phyloP scores from a whole-genome alignment of 2,888 invertebrate species.

The Andrena hattorfiana region DNA sequence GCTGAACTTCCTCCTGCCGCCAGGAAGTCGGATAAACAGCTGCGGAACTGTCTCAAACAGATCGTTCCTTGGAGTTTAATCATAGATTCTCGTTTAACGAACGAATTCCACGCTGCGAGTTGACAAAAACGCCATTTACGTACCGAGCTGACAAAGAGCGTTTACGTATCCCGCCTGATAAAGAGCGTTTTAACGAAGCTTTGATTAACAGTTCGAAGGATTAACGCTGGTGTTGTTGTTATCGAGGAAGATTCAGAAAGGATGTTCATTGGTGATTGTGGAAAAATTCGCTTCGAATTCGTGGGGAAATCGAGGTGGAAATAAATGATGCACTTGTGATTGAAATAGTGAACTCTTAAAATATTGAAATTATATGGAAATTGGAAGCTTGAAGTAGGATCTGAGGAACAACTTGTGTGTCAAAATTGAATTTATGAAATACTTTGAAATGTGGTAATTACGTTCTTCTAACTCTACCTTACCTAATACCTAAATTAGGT shows the following conservation, averaged over 20 bases:
- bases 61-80: not conserved
- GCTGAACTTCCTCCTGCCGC: not conserved
- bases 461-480: too few relatives aligned
- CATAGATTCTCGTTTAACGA: not conserved
- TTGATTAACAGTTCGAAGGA: not conserved
- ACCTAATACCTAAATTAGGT: too few relatives aligned
- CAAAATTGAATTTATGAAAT: too few relatives aligned
- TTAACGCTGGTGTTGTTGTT: not conserved
- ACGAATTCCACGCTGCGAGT: not conserved
- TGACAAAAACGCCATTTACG: not conserved
- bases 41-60: not conserved
- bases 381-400: too few relatives aligned
- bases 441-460: too few relatives aligned
- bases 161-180: not conserved
- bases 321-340: too few relatives aligned
- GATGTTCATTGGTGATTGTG: not conserved
- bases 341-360: too few relatives aligned
- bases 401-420: too few relatives aligned
- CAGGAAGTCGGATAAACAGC: not conserved
- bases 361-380: too few relatives aligned
- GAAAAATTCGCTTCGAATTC: not conserved
- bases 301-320: not conserved
- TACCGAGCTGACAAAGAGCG: too few relatives aligned
- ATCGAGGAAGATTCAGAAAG: not conserved
- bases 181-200: constrained; percentile 3